These are phyloP conservation scores for Siniperca scherzeri DNA, from an alignment of 2,797 vertebrate species.

Conservation along the genomic window DNA sequence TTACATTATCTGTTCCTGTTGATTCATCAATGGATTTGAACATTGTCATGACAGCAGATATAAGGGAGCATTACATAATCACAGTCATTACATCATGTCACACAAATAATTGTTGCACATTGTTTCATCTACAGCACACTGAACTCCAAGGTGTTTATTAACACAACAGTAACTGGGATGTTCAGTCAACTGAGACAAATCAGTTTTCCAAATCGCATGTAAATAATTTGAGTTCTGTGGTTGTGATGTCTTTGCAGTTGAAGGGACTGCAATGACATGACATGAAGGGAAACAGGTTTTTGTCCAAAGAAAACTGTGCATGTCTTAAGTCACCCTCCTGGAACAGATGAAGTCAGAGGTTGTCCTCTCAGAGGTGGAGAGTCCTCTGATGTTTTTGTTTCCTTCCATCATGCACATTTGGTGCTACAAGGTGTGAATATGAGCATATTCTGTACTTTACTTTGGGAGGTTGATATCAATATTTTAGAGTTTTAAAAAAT, in stretches of 20 bases:
- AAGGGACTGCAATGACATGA: too few species aligned
- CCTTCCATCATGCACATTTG: neutral
- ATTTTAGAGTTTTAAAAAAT: neutral
- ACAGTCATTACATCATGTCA: neutral
- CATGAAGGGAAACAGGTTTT: neutral
- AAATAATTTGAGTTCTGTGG: neutral
- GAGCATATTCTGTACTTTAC: neutral
- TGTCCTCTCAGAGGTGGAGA: neutral
- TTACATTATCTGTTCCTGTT: neutral
- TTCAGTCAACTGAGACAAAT: neutral
- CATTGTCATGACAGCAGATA: neutral
- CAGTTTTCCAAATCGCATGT: neutral
- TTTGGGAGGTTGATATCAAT: neutral
- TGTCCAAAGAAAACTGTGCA: too few species aligned
- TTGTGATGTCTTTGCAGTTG: neutral
- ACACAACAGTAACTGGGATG: neutral
- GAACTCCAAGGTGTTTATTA: neutral
- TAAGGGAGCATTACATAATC: constrained; percentile 2
- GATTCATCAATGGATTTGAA: constrained; percentile 9
- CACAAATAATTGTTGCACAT: neutral
- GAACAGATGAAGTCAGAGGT: constrained; percentile 7
- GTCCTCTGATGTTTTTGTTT: neutral
- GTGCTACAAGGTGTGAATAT: neutral
- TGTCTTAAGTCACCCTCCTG: neutral
- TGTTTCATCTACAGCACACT: neutral